Percentiles rank a stretch among this genome's conserved stretches.
phyloP scores from a whole-genome alignment of 2,888 invertebrate species.

The Eupithecia vulgata region DNA sequence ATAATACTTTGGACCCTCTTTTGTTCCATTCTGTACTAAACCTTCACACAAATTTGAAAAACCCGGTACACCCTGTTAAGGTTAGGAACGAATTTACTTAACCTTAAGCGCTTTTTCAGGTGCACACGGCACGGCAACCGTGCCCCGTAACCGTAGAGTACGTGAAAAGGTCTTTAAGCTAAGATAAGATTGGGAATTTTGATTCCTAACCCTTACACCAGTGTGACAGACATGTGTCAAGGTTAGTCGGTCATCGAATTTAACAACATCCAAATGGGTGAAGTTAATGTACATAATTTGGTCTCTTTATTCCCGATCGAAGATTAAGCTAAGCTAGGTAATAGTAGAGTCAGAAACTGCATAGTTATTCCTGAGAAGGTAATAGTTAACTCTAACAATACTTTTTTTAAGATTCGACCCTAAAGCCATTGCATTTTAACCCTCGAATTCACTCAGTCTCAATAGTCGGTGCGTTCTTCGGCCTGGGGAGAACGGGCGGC shows the following conservation, averaged over 20 bases:
- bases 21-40: conserved; percentile 41
- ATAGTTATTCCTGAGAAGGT: neutral
- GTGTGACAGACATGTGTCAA: neutral
- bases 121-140: too few relatives aligned
- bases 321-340: conserved; percentile 15
- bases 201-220: neutral
- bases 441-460: conserved; percentile 20
- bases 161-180: too few relatives aligned
- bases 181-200: neutral
- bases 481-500: conserved; percentile 59
- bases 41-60: neutral
- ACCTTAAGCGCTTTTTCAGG: neutral
- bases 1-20: conserved; percentile 72
- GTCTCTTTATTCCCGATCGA: conserved; percentile 16
- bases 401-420: conserved; percentile 19
- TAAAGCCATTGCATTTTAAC: neutral
- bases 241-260: neutral
- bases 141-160: too few relatives aligned
- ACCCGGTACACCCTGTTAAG: neutral
- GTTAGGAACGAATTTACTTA: neutral
- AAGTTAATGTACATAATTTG: conserved; percentile 43
- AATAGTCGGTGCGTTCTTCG: conserved; percentile 63
- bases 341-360: neutral
- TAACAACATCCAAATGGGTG: conserved; percentile 49
- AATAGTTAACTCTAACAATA: conserved; percentile 18